Percentiles rank a stretch among this genome's conserved stretches.
Conservation (phyloP, 2,888 invertebrate genomes). For the Fragum sueziense region DNA sequence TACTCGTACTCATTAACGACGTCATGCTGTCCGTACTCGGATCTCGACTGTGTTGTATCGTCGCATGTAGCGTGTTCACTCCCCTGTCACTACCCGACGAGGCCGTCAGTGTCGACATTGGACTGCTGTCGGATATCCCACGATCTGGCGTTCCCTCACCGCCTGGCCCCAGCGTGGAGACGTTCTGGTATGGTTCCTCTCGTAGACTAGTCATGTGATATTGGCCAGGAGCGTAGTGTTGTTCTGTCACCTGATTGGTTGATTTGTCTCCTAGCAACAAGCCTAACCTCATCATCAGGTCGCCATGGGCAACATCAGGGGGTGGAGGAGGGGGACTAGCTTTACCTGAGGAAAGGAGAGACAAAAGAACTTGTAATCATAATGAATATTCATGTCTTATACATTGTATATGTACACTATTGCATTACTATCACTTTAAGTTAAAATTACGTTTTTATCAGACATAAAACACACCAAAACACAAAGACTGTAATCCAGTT, state of each 20-base stretch:
- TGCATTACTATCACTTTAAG: too few relatives aligned
- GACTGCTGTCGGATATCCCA: constrained; percentile 92
- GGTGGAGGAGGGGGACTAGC: constrained; percentile 79
- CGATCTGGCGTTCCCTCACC: constrained; percentile 85
- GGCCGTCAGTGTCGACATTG: constrained; percentile 93
- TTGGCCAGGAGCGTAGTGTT: constrained; percentile 29
- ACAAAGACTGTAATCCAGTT: too few relatives aligned
- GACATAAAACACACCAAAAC: too few relatives aligned
- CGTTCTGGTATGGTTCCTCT: constrained; percentile 83
- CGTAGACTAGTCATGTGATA: constrained; percentile 53
- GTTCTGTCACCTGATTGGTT: constrained; percentile 52
- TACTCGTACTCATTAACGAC: constrained; percentile 88
- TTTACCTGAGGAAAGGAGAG: constrained; percentile 47
- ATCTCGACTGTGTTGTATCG: constrained; percentile 76
- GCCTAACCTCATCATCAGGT: constrained; percentile 92
- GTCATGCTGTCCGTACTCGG: constrained; percentile 88
- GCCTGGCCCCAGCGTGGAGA: constrained; percentile 85
- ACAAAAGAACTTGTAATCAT: too few relatives aligned
- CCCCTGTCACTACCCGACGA: constrained; percentile 89
- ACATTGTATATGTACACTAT: too few relatives aligned
- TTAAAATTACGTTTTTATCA: too few relatives aligned
- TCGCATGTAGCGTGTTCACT: constrained; percentile 68
- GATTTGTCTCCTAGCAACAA: constrained; percentile 89
- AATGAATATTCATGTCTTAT: too few relatives aligned
- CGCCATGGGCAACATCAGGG: constrained; percentile 86